Conservation (phyloP, 2,113 vertebrate genomes). For the Bubo bubo region DNA sequence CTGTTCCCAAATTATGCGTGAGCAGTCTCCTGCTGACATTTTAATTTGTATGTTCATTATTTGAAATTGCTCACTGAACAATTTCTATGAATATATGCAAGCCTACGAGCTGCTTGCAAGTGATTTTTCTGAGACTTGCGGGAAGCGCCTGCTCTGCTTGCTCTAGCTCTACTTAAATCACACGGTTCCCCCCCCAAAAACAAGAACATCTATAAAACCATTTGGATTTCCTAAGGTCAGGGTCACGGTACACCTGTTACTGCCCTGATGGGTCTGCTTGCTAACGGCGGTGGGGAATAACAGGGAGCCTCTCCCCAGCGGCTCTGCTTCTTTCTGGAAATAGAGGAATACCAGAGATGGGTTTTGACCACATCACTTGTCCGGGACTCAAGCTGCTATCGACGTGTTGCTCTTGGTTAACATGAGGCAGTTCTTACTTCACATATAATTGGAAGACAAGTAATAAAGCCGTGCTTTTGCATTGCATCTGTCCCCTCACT, state of each 20-base stretch:
- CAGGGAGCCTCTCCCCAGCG: not conserved
- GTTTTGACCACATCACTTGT: not conserved
- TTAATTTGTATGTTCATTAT: slow-evolving; percentile 2
- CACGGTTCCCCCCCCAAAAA: not conserved
- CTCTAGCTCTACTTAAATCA: not conserved
- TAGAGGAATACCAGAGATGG: not conserved
- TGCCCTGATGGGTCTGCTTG: not conserved
- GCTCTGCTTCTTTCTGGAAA: not conserved
- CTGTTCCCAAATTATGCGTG: not conserved
- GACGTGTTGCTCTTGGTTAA: not conserved
- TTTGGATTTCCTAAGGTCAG: not conserved
- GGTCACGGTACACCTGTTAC: fast-evolving
- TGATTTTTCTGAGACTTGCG: not conserved
- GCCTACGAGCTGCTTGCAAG: not conserved
- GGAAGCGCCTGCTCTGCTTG: not conserved
- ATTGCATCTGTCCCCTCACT: not conserved
- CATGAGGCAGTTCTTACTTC: not conserved
- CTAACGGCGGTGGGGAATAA: fast-evolving
- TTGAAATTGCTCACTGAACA: not conserved
- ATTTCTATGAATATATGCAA: not conserved
- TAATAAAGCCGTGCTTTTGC: not conserved
- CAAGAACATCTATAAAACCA: not conserved
- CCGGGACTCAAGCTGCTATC: not conserved
- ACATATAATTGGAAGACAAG: not conserved
- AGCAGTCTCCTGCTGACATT: slow-evolving; percentile 21